Evolutionary conservation across 2,888 invertebrate genomes (phyloP).

Genomic region (Leptothorax acervorum): DNA sequence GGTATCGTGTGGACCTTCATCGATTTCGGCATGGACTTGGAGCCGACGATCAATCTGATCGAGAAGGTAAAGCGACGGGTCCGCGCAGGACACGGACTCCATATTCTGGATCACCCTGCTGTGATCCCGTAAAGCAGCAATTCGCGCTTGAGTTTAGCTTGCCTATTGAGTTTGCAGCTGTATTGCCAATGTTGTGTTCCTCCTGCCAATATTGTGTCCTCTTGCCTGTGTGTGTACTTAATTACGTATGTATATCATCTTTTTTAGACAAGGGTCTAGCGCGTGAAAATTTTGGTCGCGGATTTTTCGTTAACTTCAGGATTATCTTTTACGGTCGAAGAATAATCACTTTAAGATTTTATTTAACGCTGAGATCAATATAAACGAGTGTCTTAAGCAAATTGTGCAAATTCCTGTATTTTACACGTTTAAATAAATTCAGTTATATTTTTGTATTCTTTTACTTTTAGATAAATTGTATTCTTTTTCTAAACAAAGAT

Average conservation of each 20-base stretch:
- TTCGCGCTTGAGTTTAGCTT: conserved; percentile 72
- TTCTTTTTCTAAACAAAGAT: neutral
- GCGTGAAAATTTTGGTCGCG: neutral
- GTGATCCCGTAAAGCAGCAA: conserved; percentile 30
- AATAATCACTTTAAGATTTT: neutral
- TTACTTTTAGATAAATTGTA: neutral
- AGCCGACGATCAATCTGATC: conserved; percentile 95
- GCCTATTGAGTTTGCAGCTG: conserved; percentile 39
- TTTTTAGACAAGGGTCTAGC: conserved; percentile 11
- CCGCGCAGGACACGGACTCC: conserved; percentile 34
- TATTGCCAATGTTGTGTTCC: conserved; percentile 30
- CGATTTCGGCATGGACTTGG: conserved; percentile 98
- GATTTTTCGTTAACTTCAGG: neutral
- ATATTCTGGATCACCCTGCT: conserved; percentile 13
- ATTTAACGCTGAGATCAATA: neutral
- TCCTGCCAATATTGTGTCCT: conserved; percentile 23
- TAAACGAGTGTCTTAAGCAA: neutral
- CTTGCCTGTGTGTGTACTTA: conserved; percentile 37
- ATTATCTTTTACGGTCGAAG: neutral
- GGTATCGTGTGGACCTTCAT: conserved; percentile 97
- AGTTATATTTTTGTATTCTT: neutral
- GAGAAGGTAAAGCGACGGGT: conserved; percentile 90
- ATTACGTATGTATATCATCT: conserved; percentile 9
- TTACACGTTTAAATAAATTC: neutral
- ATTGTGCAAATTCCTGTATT: neutral